Base-by-base conservation (phyloP, 2,888 invertebrate species). In the Caenorhabditis angaria region DNA sequence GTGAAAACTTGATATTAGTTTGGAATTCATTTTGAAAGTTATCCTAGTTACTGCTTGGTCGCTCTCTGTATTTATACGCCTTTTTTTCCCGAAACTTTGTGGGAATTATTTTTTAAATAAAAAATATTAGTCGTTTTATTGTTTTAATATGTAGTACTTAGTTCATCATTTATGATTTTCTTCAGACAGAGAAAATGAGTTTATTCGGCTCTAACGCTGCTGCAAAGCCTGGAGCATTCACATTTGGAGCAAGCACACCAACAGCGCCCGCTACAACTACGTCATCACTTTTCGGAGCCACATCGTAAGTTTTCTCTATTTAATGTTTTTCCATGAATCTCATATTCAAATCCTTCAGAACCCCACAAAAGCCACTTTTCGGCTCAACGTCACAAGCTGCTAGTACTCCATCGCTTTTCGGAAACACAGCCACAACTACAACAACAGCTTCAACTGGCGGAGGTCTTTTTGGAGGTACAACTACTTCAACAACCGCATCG, bases 331-430 rank as follows among this genome's bases (percentile, higher is more conserved):
- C n/a, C 5, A 48, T 5, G 27, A 54, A 54, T 22, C 22, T 51
- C 4, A 25, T 24, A n/a, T 54, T 14, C n/a, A 35, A 25, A 28
- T n/a, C 27, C 32, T 48, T 2, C 28, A 73, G 73, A 65, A 68
- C 68, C 5, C 73, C 70, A 24, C 2, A 65, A 27, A 76, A 70
- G n/a, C 70, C 70, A 10, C 55, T 76, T 14, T 76, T 76, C 58
- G 76, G 76, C 51, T 60, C 71, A 5, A 76, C 76, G 5, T 57
- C 71, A 8, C 65, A 61, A 51, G 65, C 71, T 0, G 54, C 70
- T 22, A 65, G 66, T 0, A 74, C 69, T 0, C 69, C 74, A 28
- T 65, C 66, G 18, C 48, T 74, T 1, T 69, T 69, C 35, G 74
- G 74, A 2, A 27, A n/a, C 14, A 58, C 74, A 1, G 65, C 69